phyloP scores from a whole-genome alignment of 2,888 invertebrate genomes.

The Nasonia oneida region DNA sequence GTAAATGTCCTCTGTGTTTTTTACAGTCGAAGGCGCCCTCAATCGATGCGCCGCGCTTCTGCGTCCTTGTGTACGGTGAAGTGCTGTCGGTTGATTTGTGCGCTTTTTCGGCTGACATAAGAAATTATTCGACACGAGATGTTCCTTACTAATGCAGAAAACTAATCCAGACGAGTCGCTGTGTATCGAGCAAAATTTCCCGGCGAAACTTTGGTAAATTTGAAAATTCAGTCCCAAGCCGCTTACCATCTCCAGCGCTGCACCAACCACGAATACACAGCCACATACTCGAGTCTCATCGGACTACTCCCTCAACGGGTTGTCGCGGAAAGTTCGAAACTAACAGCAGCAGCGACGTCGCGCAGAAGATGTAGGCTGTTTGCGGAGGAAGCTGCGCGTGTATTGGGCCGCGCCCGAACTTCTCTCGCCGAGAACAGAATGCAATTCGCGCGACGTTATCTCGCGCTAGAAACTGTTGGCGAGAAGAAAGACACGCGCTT shows the following conservation, averaged over 20 bases:
- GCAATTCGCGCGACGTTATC: slow-evolving; percentile 13
- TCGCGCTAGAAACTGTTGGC: neutral
- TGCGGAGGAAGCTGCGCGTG: neutral
- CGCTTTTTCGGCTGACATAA: neutral
- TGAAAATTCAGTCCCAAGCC: neutral
- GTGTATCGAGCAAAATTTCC: no score
- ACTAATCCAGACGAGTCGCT: no score
- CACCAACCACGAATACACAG: neutral
- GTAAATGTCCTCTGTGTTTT: neutral
- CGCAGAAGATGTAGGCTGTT: neutral
- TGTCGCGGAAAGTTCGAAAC: neutral
- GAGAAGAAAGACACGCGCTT: slow-evolving; percentile 2
- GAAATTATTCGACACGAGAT: no score
- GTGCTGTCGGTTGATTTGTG: neutral
- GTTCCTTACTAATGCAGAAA: no score
- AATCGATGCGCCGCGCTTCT: neutral
- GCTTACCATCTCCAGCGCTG: neutral
- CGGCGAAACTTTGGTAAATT: neutral
- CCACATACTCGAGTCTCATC: neutral
- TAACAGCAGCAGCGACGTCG: neutral
- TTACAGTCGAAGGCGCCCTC: neutral
- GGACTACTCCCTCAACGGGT: neutral
- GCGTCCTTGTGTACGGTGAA: neutral
- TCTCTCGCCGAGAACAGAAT: neutral
- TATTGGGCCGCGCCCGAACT: neutral